Evolutionary conservation across 2,888 invertebrate species (phyloP), one percentile per base, ranked within the genome.

Genomic region (Drosophila subsilvestris): DNA sequence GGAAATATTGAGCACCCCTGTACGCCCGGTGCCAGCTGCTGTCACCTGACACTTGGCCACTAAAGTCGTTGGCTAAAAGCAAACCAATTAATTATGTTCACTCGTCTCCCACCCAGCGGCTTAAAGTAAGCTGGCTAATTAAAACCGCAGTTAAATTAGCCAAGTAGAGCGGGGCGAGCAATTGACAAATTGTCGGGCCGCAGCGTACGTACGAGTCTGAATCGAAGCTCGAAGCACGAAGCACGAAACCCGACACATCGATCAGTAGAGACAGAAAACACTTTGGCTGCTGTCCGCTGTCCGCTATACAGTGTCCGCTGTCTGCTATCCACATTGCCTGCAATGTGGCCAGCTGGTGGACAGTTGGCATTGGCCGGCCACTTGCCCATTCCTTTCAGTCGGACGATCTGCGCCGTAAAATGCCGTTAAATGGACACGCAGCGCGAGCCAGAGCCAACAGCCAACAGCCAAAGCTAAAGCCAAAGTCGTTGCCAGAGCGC

Each of bases 381-480:
- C 37, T 37, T 37, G 37, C 37, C 37, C 14, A 37, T 37, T 37
- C 37, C 37, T 37, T 37, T 37, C 47, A 29, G 44, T 42, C 43
- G 50, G 55, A 51, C 48, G 27, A 54, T 50, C 55, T 51, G 56
- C 44, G 54, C 44, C 56, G 42, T 44, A 58, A 74, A 78, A 62
- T 80, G 85, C 87, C 87, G 85, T 81, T 81, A 86, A 81, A 86
- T 72, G 79, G 59, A 58, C 71, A 65, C 76, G 83, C 72, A 55
- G 54, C 59, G 63, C 57, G 48, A 54, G 67, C 58, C 68, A 62
- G 18, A 54, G 49, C 14, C 57, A 53, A 22, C n/a, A n/a, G n/a
- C n/a, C n/a, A n/a, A n/a, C n/a, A 56, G 43, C 43, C 42, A 53
- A 20, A 47, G 17, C 25, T 18, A 45, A 9, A 51, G 12, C 22